Evolutionary conservation across 2,113 vertebrate genomes (phyloP).

Genomic region (Pteruthius melanotis): DNA sequence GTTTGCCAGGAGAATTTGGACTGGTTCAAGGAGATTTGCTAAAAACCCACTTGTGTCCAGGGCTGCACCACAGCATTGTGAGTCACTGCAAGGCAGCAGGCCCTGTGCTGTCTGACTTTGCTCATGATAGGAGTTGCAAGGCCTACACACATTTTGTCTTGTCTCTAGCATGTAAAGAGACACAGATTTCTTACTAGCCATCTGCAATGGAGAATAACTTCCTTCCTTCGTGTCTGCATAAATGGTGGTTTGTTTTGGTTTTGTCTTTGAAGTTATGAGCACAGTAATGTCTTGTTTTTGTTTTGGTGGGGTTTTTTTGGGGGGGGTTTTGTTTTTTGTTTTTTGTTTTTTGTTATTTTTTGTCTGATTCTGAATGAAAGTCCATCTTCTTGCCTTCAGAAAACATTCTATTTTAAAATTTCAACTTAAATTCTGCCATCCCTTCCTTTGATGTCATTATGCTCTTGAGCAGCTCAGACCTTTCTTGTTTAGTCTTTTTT

Average conservation of each 20-base stretch:
- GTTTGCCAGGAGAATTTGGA: not conserved
- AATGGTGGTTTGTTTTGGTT: not conserved
- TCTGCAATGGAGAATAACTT: constrained; percentile 1
- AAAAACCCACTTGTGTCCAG: accelerated
- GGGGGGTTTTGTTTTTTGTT: no score
- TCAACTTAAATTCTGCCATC: not conserved
- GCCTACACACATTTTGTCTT: not conserved
- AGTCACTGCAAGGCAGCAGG: not conserved
- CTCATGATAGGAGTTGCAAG: not conserved
- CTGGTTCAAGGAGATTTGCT: not conserved
- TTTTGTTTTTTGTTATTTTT: not conserved
- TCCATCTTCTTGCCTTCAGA: not conserved
- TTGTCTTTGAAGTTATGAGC: not conserved
- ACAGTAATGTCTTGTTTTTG: not conserved
- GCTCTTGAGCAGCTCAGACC: not conserved
- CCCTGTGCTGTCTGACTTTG: not conserved
- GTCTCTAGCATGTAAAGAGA: not conserved
- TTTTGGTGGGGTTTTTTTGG: no score
- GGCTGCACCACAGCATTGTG: accelerated
- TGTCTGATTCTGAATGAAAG: not conserved
- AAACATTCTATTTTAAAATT: constrained; percentile 21
- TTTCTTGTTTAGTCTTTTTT: constrained; percentile 34
- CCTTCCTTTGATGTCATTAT: not conserved
- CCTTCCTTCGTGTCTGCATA: not conserved
- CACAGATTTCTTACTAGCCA: not conserved